phyloP scores from a whole-genome alignment of 2,888 invertebrate genomes.

The Axea sp. region DNA sequence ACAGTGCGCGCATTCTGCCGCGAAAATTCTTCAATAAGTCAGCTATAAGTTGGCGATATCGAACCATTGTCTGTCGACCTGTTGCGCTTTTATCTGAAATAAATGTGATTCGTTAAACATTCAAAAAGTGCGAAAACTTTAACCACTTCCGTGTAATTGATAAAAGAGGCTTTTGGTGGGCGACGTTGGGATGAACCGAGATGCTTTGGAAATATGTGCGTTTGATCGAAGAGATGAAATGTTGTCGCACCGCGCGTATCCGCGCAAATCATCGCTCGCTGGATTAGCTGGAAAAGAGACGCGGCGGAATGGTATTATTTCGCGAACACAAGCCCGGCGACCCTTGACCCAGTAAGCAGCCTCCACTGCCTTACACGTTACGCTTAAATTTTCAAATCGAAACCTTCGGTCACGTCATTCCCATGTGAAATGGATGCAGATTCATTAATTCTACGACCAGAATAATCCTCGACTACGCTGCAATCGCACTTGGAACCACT shows the following conservation, averaged over 20 bases:
- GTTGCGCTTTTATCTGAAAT: slow-evolving; percentile 56
- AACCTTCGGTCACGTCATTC: slow-evolving; percentile 58
- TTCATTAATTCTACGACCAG: slow-evolving; percentile 30
- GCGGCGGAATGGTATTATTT: slow-evolving; percentile 57
- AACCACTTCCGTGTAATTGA: slow-evolving; percentile 17
- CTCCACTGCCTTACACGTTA: slow-evolving; percentile 36
- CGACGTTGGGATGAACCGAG: no score
- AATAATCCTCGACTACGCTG: slow-evolving; percentile 27
- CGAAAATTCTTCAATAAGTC: slow-evolving; percentile 29
- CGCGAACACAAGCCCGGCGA: slow-evolving; percentile 63
- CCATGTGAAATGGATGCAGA: slow-evolving; percentile 40
- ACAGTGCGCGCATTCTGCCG: slow-evolving; percentile 8
- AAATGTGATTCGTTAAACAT: no score
- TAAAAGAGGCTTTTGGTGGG: no score
- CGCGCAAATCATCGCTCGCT: slow-evolving; percentile 13
- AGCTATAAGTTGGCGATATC: slow-evolving; percentile 31
- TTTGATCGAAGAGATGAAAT: slow-evolving; percentile 1
- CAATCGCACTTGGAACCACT: slow-evolving; percentile 15
- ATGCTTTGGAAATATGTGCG: no score
- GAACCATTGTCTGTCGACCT: slow-evolving; percentile 49
- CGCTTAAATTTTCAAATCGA: slow-evolving; percentile 51
- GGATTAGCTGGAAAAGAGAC: slow-evolving; percentile 8
- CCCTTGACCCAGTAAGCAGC: slow-evolving; percentile 70
- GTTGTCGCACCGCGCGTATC: not conserved
- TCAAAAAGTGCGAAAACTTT: no score